Evolutionary conservation across 2,797 vertebrate genomes (phyloP).

Genomic region (Graptemys geographica): DNA sequence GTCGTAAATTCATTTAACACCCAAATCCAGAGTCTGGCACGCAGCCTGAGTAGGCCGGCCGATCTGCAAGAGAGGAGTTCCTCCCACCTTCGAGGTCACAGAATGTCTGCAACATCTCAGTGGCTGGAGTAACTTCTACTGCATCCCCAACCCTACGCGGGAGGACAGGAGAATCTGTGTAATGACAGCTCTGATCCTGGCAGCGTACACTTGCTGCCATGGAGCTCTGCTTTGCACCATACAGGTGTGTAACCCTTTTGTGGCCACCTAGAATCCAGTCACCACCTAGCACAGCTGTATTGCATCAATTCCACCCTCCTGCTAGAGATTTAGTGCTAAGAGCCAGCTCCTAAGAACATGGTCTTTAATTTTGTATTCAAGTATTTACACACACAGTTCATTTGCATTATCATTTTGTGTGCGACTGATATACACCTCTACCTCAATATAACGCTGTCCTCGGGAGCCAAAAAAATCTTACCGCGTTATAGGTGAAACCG

Average conservation of each 20-base stretch:
- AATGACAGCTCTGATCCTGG: neutral
- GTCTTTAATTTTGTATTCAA: neutral
- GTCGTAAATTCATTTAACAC: too few species aligned
- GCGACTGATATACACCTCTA: neutral
- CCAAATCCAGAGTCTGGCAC: neutral
- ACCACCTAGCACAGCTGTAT: neutral
- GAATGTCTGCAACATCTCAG: neutral
- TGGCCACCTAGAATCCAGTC: neutral
- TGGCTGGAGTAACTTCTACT: neutral
- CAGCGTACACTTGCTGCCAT: fast-evolving
- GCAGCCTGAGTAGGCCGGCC: neutral
- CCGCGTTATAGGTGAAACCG: too few species aligned
- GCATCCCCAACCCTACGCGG: neutral
- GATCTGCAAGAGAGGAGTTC: neutral
- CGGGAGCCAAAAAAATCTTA: too few species aligned
- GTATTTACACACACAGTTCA: neutral
- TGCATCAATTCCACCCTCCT: neutral
- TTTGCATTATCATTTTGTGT: neutral
- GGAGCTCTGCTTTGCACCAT: neutral
- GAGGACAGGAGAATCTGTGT: neutral
- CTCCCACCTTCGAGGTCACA: neutral
- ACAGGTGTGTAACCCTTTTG: neutral
- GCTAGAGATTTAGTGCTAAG: neutral
- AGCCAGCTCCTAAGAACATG: neutral
- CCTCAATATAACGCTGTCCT: too few species aligned